Evolutionary conservation across 2,113 vertebrate genomes (phyloP).

Genomic region (Etheostoma spectabile): DNA sequence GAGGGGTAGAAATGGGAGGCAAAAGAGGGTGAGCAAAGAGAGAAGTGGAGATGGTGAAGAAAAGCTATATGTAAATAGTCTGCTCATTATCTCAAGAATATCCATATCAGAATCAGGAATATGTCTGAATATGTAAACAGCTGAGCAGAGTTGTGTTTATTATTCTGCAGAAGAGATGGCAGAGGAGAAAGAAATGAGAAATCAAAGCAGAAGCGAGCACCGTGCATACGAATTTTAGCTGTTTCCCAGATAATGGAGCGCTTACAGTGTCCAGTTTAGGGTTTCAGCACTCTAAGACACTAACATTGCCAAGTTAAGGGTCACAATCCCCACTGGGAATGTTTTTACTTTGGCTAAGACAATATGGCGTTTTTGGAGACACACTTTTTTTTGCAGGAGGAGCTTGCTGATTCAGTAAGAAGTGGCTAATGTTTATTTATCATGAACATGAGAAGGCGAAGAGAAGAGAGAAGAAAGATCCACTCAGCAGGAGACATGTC

Average conservation of each 20-base stretch:
- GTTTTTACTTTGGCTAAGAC: conserved; percentile 29
- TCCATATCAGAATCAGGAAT: conserved; percentile 73
- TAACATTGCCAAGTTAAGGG: not conserved
- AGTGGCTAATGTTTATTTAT: conserved; percentile 74
- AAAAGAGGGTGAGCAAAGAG: conserved; percentile 22
- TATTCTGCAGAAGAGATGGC: conserved; percentile 71
- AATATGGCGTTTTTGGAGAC: conserved; percentile 5
- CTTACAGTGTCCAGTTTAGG: conserved; percentile 30
- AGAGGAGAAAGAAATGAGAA: conserved; percentile 60
- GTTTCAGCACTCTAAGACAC: conserved; percentile 57
- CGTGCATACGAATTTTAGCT: conserved; percentile 83
- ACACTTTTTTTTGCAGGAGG: conserved; percentile 56
- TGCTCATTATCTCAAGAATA: conserved; percentile 78
- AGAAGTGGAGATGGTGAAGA: conserved; percentile 38
- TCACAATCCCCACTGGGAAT: not conserved
- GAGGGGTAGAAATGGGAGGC: not conserved
- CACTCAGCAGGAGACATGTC: conserved; percentile 49
- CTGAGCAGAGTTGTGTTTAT: conserved; percentile 69
- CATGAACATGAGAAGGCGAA: conserved; percentile 28
- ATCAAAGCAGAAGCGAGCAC: conserved; percentile 60
- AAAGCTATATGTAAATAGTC: conserved; percentile 77
- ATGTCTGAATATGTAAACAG: conserved; percentile 81
- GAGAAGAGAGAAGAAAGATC: conserved; percentile 29
- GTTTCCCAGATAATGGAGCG: conserved; percentile 65
- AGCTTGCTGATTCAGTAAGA: conserved; percentile 82